Conservation (phyloP, 1,140 invertebrate genomes). For the Drosophila pallidifrons region DNA sequence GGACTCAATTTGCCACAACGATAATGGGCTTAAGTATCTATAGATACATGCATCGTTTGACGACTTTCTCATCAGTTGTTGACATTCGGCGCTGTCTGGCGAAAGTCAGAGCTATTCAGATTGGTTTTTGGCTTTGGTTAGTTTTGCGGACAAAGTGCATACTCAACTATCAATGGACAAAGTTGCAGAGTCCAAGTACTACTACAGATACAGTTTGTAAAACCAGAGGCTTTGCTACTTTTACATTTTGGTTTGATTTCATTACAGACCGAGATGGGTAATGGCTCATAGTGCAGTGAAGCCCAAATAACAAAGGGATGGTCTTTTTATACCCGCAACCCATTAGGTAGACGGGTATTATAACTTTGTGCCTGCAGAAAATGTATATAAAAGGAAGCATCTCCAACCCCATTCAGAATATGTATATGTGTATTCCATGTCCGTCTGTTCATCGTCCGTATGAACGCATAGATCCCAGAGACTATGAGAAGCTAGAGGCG, state of each 20-base stretch:
- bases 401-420: too few species aligned
- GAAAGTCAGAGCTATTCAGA: conserved; percentile 15
- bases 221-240: conserved; percentile 13
- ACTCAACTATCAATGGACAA: conserved; percentile 9
- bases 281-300: conserved; percentile 1
- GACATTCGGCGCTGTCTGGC: conserved; percentile 38
- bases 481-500: too few species aligned
- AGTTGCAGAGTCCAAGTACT: conserved; percentile 3
- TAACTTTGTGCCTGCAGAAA: too few species aligned
- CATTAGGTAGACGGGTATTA: too few species aligned
- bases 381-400: too few species aligned
- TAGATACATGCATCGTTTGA: conserved; percentile 23
- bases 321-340: not conserved
- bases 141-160: conserved; percentile 59
- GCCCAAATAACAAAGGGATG: not conserved
- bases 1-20: not conserved
- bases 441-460: too few species aligned
- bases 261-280: conserved; percentile 18
- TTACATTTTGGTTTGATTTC: conserved; percentile 46
- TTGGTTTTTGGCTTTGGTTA: conserved; percentile 47
- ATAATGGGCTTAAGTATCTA: not conserved
- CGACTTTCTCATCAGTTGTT: conserved; percentile 42
- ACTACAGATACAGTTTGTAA: conserved; percentile 52
- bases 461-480: too few species aligned
- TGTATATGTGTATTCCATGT: too few species aligned